phyloP scores from a whole-genome alignment of 2,113 vertebrate species.

The Lota lota region DNA sequence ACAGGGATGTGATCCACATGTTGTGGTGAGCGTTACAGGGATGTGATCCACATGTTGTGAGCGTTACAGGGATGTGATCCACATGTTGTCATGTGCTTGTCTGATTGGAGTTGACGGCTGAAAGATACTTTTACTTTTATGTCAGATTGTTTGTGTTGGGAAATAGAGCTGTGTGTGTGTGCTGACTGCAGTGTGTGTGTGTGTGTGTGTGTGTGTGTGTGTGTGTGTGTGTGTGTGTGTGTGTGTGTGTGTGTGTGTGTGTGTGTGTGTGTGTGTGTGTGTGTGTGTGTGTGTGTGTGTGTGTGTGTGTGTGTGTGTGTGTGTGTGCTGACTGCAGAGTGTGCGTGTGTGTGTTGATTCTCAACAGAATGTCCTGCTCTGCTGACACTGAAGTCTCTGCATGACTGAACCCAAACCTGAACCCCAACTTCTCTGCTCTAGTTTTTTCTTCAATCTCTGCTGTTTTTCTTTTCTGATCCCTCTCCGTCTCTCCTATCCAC shows the following conservation, averaged over 20 bases:
- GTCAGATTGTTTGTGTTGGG: background rate
- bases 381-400: background rate
- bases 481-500: too few relatives aligned
- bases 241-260: background rate
- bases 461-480: too few relatives aligned
- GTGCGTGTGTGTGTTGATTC: background rate
- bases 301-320: background rate
- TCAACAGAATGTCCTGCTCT: background rate
- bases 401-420: background rate
- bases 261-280: slow-evolving; percentile 11
- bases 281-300: background rate
- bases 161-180: background rate
- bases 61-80: too few relatives aligned
- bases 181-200: background rate
- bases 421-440: too few relatives aligned
- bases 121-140: too few relatives aligned
- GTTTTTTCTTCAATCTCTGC: too few relatives aligned
- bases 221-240: background rate
- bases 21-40: too few relatives aligned
- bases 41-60: too few relatives aligned
- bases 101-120: too few relatives aligned
- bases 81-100: background rate
- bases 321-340: background rate
- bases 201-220: slow-evolving; percentile 9
- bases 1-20: background rate